Conservation (phyloP, 2,888 invertebrate species). For the Epistrophe eligans region DNA sequence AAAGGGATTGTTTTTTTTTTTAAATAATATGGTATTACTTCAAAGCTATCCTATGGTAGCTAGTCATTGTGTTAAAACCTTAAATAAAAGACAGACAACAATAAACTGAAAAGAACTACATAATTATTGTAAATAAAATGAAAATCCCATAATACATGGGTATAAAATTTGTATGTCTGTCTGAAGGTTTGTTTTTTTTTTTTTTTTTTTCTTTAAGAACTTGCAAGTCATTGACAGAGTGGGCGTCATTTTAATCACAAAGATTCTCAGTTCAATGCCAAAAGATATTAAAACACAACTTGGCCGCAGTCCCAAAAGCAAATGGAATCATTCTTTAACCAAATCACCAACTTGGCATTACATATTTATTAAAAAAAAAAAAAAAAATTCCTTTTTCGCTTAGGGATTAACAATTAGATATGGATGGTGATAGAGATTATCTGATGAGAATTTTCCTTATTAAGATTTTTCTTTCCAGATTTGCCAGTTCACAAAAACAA, state of each 20-base stretch:
- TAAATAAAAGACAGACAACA: conserved; percentile 24
- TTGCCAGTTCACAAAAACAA: conserved; percentile 13
- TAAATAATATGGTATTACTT: neutral
- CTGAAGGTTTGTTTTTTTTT: neutral
- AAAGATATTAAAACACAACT: conserved; percentile 31
- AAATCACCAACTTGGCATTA: conserved; percentile 12
- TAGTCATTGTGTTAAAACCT: neutral
- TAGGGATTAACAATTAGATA: conserved; percentile 41
- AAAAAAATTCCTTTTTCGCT: conserved; percentile 14
- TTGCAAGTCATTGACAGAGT: conserved; percentile 31
- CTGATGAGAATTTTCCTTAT: conserved; percentile 22
- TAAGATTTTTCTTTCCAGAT: conserved; percentile 7
- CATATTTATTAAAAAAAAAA: conserved; percentile 5
- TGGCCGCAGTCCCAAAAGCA: conserved; percentile 13
- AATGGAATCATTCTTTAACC: conserved; percentile 27
- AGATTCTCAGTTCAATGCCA: conserved; percentile 36
- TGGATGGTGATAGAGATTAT: conserved; percentile 28
- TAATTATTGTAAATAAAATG: conserved; percentile 20
- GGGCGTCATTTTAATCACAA: conserved; percentile 36
- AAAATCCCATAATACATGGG: conserved; percentile 12
- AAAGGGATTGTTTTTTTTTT: neutral
- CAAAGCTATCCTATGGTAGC: neutral
- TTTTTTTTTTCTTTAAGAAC: neutral
- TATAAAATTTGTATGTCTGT: conserved; percentile 13
- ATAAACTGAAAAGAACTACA: neutral